Evolutionary conservation across 2,113 vertebrate genomes (phyloP).

Genomic region (Nothocercus julius): DNA sequence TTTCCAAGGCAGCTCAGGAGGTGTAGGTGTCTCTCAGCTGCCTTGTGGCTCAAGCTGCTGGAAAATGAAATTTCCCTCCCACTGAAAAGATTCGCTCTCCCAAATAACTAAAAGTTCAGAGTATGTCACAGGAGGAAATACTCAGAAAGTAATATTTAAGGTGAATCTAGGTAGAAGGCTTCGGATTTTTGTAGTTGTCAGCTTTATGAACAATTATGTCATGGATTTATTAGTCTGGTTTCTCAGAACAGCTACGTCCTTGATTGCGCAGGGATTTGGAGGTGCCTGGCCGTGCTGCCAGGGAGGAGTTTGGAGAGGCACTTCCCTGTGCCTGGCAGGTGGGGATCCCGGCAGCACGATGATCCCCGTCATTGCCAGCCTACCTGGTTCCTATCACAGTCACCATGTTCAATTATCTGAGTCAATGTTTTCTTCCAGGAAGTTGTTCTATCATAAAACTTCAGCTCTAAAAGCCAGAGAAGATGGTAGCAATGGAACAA

Average conservation of each 20-base stretch:
- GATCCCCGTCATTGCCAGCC: background rate
- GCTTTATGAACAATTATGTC: background rate
- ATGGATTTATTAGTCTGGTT: background rate
- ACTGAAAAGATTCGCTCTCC: background rate
- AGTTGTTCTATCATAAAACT: background rate
- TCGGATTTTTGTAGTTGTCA: background rate
- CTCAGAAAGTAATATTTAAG: background rate
- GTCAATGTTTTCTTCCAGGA: background rate
- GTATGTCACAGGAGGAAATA: background rate
- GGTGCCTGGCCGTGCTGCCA: background rate
- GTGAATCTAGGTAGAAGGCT: accelerated
- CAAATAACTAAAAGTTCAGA: background rate
- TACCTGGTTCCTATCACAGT: background rate
- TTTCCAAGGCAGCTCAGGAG: background rate
- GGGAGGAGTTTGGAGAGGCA: background rate
- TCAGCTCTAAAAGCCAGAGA: background rate
- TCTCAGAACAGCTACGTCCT: background rate
- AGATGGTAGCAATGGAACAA: background rate
- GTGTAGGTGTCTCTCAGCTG: background rate
- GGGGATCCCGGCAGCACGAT: background rate
- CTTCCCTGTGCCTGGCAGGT: background rate
- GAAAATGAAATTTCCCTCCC: background rate
- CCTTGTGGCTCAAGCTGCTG: background rate
- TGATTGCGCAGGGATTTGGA: background rate
- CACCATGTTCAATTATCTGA: background rate